Evolutionary conservation across 2,888 invertebrate species (phyloP), one percentile per base, ranked within the genome.

Genomic region (Tethea ocularis): DNA sequence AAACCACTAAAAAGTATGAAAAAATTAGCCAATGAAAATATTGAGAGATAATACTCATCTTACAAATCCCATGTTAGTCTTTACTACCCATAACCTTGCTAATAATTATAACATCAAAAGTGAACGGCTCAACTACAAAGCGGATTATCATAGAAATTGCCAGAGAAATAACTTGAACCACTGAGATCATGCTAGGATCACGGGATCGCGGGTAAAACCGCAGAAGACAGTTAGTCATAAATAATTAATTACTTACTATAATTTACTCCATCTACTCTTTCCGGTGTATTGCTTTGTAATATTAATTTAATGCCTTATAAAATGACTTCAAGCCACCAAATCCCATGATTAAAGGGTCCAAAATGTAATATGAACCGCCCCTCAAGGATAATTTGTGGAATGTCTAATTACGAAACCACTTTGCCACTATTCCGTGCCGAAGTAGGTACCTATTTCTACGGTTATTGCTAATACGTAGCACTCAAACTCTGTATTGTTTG

Each of bases 401-500:
- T 46, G 46, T 46, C 46, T 46, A 46, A 46, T 46, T 46, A 46
- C 46, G 20, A 46, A 46, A 46, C 46, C 46, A 46, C 46, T 46
- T 46, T 46, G 46, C 46, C 20, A 41, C 46, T 46, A 46, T 46
- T 46, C 46, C 46, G 20, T 20, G 46, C 20, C 46, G 46, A 46
- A 46, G 46, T 46, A 46, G 46, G 46, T 46, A 46, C 46, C 46
- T 46, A 46, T 46, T 46, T 46, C 20, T 17, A 46, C 46, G 46
- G 46, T 46, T 46, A 46, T 46, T 46, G 46, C 46, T 46, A 46
- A 46, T 46, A 46, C 46, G 46, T 46, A 46, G 20, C 46, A 46
- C 46, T 46, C 46, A 46, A 46, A 46, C 46, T 46, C 46, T 46
- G 46, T 46, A 46, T 46, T 46, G 46, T 46, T 46, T 46, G 46